A percentile compares a stretch with the other conserved stretches of the same genome.
Conservation (phyloP, 2,888 invertebrate genomes). For the Drosophila rubida region DNA sequence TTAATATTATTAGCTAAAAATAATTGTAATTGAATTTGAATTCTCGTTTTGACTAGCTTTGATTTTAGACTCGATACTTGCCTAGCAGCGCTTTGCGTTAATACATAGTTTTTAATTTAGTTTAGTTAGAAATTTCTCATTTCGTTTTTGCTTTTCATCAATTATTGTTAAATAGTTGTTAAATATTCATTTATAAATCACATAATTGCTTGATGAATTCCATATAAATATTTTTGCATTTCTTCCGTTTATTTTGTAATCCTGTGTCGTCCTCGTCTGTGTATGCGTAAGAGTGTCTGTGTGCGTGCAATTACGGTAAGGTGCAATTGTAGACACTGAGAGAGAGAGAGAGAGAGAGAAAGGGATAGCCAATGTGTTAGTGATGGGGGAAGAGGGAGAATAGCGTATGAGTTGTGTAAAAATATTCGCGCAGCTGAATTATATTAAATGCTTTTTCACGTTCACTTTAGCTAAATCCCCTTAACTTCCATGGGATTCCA, state of each 20-base stretch:
- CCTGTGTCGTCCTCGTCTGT: conserved; percentile 49
- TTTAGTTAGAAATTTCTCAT: conserved; percentile 21
- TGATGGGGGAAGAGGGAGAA: conserved; percentile 23
- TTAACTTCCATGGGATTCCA: conserved; percentile 23
- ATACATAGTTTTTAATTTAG: conserved; percentile 46
- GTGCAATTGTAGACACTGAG: conserved; percentile 71
- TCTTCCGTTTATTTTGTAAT: conserved; percentile 22
- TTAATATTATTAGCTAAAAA: conserved; percentile 56
- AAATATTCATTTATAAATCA: conserved; percentile 78
- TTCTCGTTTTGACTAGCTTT: conserved; percentile 58
- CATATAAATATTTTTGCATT: conserved; percentile 60
- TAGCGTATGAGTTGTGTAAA: conserved; percentile 44
- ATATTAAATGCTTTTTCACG: conserved; percentile 67
- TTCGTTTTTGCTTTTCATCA: conserved; percentile 51
- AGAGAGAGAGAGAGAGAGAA: conserved; percentile 33
- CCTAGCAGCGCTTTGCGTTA: conserved; percentile 66
- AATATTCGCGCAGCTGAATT: conserved; percentile 59
- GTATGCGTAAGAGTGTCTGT: not conserved
- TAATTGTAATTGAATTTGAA: conserved; percentile 76
- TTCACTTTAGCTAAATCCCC: conserved; percentile 47
- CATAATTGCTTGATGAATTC: conserved; percentile 82
- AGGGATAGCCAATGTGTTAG: conserved; percentile 6
- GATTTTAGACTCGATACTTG: conserved; percentile 61
- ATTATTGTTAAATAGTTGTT: conserved; percentile 77
- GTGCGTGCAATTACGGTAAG: conserved; percentile 54